Conservation (phyloP, 2,888 invertebrate genomes). For the Drosophila mettleri region DNA sequence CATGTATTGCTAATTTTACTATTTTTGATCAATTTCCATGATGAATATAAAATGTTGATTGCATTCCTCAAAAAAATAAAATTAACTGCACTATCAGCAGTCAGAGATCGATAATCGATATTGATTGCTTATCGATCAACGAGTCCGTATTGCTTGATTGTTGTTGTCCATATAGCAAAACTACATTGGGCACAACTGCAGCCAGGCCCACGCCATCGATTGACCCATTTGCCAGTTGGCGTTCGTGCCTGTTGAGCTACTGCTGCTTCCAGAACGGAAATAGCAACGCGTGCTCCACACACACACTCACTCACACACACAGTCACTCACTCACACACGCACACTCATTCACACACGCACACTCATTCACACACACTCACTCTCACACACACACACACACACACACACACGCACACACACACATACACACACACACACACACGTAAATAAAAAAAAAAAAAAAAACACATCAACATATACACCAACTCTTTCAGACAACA, state of each 20-base stretch:
- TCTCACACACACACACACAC: constrained; percentile 23
- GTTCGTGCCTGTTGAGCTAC: constrained; percentile 26
- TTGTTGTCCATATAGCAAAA: constrained; percentile 22
- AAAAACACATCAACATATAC: too few relatives aligned
- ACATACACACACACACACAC: constrained; percentile 5
- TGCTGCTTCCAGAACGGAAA: constrained; percentile 61
- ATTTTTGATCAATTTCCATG: too few relatives aligned
- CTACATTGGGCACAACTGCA: constrained; percentile 34
- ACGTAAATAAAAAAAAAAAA: too few relatives aligned
- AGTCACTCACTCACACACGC: constrained; percentile 7
- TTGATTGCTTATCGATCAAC: too few relatives aligned
- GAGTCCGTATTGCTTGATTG: too few relatives aligned
- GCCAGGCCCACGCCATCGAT: constrained; percentile 34
- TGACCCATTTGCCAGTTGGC: constrained; percentile 56
- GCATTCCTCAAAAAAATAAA: too few relatives aligned
- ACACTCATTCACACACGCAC: constrained; percentile 12
- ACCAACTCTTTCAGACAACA: constrained; percentile 40
- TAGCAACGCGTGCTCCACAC: constrained; percentile 63
- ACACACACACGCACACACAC: constrained; percentile 16
- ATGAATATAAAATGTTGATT: background rate
- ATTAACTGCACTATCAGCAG: background rate
- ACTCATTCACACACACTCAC: constrained; percentile 38
- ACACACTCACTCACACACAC: constrained; percentile 18
- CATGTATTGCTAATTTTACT: too few relatives aligned
- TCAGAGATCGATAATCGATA: background rate